These are phyloP conservation scores for Poeciliopsis turneri DNA, from an alignment of 2,797 vertebrate species.

Conservation along the genomic window DNA sequence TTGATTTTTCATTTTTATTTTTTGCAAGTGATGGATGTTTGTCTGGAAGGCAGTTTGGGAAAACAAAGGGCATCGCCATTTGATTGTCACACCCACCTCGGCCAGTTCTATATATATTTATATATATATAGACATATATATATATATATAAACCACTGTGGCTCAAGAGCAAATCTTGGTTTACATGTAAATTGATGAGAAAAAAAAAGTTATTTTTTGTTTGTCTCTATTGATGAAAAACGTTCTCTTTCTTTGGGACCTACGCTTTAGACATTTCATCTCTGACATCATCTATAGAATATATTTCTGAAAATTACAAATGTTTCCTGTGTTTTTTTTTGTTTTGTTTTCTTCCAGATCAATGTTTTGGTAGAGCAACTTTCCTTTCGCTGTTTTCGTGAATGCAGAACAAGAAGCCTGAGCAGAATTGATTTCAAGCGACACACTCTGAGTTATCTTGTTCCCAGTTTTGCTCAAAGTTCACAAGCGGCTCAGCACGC, in stretches of 20 bases:
- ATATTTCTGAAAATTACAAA: slow-evolving; percentile 84
- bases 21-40: slow-evolving; percentile 38
- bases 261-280: slow-evolving; percentile 84
- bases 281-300: slow-evolving; percentile 87
- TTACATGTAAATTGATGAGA: slow-evolving; percentile 79
- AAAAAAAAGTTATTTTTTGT: slow-evolving; percentile 73
- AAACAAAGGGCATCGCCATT: slow-evolving; percentile 68
- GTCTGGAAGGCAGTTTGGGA: slow-evolving; percentile 42
- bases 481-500: slow-evolving; percentile 5
- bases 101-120: slow-evolving; percentile 65
- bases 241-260: slow-evolving; percentile 78
- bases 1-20: neutral
- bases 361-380: neutral
- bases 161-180: slow-evolving; percentile 84
- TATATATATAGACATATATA: slow-evolving; percentile 54
- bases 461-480: slow-evolving; percentile 39
- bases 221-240: slow-evolving; percentile 81
- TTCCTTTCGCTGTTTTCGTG: neutral
- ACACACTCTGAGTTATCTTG: neutral
- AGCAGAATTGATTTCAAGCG: neutral
- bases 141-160: slow-evolving; percentile 77
- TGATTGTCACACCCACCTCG: slow-evolving; percentile 80
- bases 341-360: neutral
- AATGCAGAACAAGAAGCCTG: neutral
- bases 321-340: slow-evolving; percentile 16